Base-by-base conservation (phyloP, 2,888 invertebrate species). In the Drosophila paranaensis region DNA sequence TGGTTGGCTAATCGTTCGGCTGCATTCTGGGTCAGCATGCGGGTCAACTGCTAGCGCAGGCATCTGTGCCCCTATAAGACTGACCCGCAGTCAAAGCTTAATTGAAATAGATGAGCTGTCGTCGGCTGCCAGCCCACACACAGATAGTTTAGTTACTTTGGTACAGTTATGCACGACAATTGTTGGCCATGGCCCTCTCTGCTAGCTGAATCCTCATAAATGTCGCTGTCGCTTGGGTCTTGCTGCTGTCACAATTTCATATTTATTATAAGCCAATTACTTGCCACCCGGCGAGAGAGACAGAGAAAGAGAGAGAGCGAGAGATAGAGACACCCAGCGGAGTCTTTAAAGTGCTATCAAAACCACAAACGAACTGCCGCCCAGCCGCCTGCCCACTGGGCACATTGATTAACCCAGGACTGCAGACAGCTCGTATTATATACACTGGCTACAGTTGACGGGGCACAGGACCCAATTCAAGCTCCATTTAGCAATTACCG, bases 401-500 rank as follows among this genome's bases (percentile, higher is more conserved):
- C 70, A 60, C 77, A 67, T 82, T 81, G 80, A 81, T 81, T 82
- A 77, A 67, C 51, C 65, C 51, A 45, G 39, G 55, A 51, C 27
- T 27, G 16, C 58, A 46, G 35, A 8, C 33, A 30, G 11, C 42
- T 40, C 42, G 16, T 51, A 11, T 27, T 40, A 40, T 40, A 40
- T 35, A 51, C 39, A 54, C 37, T 60, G 68, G 46, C 46, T 30
- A 57, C 57, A 54, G 60, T 53, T n/a, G 54, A 40, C 27, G 27
- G n/a, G 33, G 48, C 37, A 51, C 65, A 53, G 60, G 56, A 74
- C 66, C 71, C 74, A 81, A 81, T 81, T 82, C 86, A 82, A 81
- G 86, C 81, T 77, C 88, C 86, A 88, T 86, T 86, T 86, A 82
- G 76, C 88, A 87, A 87, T 88, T 87, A 87, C 86, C 86, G 80